These are phyloP conservation scores for Graphium colonna DNA, from an alignment of 2,888 invertebrate species.

Conservation along the genomic window DNA sequence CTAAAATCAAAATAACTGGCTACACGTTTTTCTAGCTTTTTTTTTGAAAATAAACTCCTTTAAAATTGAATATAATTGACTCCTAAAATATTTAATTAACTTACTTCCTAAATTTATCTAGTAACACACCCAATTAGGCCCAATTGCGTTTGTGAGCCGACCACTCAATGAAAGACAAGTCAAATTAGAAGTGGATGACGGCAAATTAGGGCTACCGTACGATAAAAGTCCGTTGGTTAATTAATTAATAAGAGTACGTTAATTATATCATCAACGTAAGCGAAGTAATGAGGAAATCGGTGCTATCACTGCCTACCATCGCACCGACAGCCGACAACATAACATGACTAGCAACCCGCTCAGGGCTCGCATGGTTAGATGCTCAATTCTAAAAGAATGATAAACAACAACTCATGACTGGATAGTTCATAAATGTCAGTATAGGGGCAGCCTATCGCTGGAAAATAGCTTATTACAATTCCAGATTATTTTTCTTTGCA, in stretches of 20 bases:
- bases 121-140: too few relatives aligned
- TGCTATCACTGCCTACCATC: slow-evolving; percentile 72
- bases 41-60: too few relatives aligned
- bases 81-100: too few relatives aligned
- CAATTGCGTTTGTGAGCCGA: neutral
- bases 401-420: too few relatives aligned
- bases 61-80: too few relatives aligned
- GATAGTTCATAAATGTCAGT: slow-evolving; percentile 26
- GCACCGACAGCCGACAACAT: slow-evolving; percentile 36
- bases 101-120: too few relatives aligned
- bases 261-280: slow-evolving; percentile 72
- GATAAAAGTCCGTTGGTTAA: slow-evolving; percentile 35
- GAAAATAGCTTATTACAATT: neutral
- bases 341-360: slow-evolving; percentile 52
- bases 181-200: neutral
- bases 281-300: slow-evolving; percentile 56
- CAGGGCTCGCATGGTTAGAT: too few relatives aligned
- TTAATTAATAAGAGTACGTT: slow-evolving; percentile 73
- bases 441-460: neutral
- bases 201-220: slow-evolving; percentile 12
- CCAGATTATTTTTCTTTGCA: too few relatives aligned
- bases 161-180: neutral
- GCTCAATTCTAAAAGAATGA: too few relatives aligned
- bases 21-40: too few relatives aligned
- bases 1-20: too few relatives aligned